Base-by-base conservation (phyloP, 64 coral and sea anemone genomes). In the Stichodactyla helianthus region DNA sequence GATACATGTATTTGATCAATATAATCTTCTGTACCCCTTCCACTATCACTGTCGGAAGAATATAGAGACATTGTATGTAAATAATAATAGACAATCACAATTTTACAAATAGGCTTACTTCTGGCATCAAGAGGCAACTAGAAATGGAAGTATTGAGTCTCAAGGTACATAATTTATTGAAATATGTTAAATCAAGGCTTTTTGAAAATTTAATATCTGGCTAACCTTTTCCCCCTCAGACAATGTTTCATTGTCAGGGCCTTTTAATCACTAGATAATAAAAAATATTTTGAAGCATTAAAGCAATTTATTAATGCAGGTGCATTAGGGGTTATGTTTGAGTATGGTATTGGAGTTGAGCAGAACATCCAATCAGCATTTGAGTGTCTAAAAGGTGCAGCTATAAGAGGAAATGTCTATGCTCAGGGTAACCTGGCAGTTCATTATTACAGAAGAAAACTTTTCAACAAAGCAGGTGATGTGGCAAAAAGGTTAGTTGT, bases 71-170 rank as follows among this genome's bases (percentile, higher is more conserved):
- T 3, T 44, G 35, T 44, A 44, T 44, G 35, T 44, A 44, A 44
- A 44, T 44, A 44, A 44, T 44, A 44, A 44, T 44, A 44, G 35
- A 44, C 35, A 44, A 44, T 44, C 35, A 44, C 35, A 44, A 44
- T 44, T 44, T 44, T 44, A 44, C 35, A 44, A 44, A 44, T 44
- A 99, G 97, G 93, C 97, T 28, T 99, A 99, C 55, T 94, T 92
- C 61, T 99, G 97, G 97, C 97, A 99, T 88, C 97, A 99, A 53
- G 97, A 99, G 86, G 97, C 97, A 70, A 91, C 93, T n/a, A 90
- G 97, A 82, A 99, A 99, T 95, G 97, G 97, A 25, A 99, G 90
- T 64, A 71, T 99, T 77, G 97, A 99, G 79, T 99, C 97, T 88
- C 97, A 99, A 99, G 97, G 95, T 98, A 80, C 50, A 11, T 74